Base-by-base conservation (phyloP, 2,113 vertebrate species). In the Balaenoptera acutorostrata region DNA sequence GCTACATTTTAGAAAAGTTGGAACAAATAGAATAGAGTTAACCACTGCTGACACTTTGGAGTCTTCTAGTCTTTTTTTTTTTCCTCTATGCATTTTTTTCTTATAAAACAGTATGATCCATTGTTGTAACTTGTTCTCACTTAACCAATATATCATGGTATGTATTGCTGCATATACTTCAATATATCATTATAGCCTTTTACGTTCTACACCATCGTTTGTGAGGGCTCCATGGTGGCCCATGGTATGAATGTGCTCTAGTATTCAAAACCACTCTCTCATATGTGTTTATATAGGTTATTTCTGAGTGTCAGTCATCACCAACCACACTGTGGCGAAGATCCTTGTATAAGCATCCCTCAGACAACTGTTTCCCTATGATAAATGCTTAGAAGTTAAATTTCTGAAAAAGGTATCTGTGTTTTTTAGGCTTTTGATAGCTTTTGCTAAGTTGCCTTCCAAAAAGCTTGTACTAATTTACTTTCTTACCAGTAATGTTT, bases 201-300 rank as follows among this genome's bases (percentile, higher is more conserved):
- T 52, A 52, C 52, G 52, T 52, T 33, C 23, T 36, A 17, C 11
- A 21, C 12, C 0, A 25, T 36, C 21, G 1, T 20, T 46, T 44
- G 8, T 31, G 36, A 87, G 66, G 55, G 11, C 52, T 52, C 52
- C 52, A 18, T 52, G 52, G 52, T 29, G 31, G 12, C 66, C 9
- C 2, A 0, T 59, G 21, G 66, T 41, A 49, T 33, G 36, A 52
- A 36, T 0, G 1, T 13, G 1, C 18, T 55, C 20, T 9, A 1
- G 31, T 59, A 49, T 41, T 52, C 49, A 57, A 25, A 81, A 25
- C 41, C 8, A 23, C 6, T 55, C 6, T 23, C 7, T 10, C 39
- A 8, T 21, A 18, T n/a, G 59, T n/a, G 64, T 17, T 17, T 33
- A 2, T 6, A 1, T 1, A 7, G 9, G 33, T 84, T 25, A 15